These are phyloP conservation scores for Telmatochromis sp. DNA, from an alignment of 2,113 vertebrate species.

Conservation along the genomic window DNA sequence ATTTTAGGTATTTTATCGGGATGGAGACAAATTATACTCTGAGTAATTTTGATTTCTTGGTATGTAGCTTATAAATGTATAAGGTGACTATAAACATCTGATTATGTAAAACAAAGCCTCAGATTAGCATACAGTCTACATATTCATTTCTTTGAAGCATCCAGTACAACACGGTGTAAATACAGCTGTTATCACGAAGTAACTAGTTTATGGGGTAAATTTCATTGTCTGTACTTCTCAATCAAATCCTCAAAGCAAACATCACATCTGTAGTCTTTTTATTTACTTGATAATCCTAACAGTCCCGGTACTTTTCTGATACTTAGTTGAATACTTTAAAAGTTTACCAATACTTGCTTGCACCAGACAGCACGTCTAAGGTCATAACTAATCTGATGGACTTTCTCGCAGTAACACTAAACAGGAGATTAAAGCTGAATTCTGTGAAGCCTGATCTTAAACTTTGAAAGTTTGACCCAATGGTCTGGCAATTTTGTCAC, in stretches of 20 bases:
- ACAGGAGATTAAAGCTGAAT: neutral
- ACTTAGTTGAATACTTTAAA: neutral
- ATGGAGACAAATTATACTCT: neutral
- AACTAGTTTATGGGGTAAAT: rapidly evolving
- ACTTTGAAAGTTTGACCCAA: neutral
- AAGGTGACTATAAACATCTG: neutral
- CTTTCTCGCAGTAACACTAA: neutral
- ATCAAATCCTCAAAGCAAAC: neutral
- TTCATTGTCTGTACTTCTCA: rapidly evolving
- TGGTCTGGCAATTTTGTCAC: neutral
- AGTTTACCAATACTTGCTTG: neutral
- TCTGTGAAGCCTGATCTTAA: neutral
- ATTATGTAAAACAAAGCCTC: neutral
- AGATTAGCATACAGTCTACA: neutral
- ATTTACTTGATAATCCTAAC: neutral
- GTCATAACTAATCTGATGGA: neutral
- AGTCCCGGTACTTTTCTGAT: neutral
- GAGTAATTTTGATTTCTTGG: neutral
- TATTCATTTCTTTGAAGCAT: neutral
- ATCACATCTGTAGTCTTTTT: neutral
- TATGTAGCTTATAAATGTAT: neutral
- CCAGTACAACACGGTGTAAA: neutral
- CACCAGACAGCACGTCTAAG: neutral
- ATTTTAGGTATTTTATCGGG: neutral
- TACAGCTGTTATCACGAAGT: rapidly evolving